Conservation (phyloP, 2,113 vertebrate genomes). For the Engystomops pustulosus region DNA sequence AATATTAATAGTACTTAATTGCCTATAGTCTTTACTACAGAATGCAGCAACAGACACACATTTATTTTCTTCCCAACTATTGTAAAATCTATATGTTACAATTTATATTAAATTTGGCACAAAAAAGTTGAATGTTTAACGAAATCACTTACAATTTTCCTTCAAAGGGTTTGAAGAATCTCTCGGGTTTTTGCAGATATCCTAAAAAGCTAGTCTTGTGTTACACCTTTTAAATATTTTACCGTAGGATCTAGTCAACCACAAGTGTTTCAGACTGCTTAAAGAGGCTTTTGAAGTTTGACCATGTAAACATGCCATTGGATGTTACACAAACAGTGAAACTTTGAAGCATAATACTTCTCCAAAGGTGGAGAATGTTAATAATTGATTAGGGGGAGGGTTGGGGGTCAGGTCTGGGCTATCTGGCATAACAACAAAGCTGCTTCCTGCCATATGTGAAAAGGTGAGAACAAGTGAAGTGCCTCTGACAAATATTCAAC, state of each 20-base stretch:
- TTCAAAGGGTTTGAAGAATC: neutral
- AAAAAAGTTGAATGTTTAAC: too few species aligned
- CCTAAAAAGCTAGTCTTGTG: neutral
- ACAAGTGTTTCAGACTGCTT: slow-evolving; percentile 48
- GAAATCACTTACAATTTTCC: neutral
- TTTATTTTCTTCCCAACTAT: too few species aligned
- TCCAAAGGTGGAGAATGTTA: slow-evolving; percentile 58
- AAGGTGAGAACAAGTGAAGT: slow-evolving; percentile 60
- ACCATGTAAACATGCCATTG: slow-evolving; percentile 64
- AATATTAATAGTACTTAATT: too few species aligned
- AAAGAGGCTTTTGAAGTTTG: slow-evolving; percentile 59
- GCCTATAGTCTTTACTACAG: too few species aligned
- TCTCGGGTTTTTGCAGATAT: neutral
- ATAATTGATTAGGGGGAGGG: slow-evolving; percentile 61
- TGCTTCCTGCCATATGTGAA: slow-evolving; percentile 57
- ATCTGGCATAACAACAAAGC: slow-evolving; percentile 61
- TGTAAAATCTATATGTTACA: too few species aligned
- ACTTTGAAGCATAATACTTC: slow-evolving; percentile 62
- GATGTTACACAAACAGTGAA: slow-evolving; percentile 63
- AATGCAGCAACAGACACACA: too few species aligned
- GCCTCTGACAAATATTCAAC: slow-evolving; percentile 57
- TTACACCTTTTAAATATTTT: slow-evolving; percentile 56
- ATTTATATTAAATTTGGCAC: too few species aligned
- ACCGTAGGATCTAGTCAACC: slow-evolving; percentile 47
- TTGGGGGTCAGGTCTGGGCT: slow-evolving; percentile 60